Evolutionary conservation across 2,797 vertebrate genomes (phyloP), one percentile per base, ranked within the genome.

Genomic region (Amazona ochrocephala): DNA sequence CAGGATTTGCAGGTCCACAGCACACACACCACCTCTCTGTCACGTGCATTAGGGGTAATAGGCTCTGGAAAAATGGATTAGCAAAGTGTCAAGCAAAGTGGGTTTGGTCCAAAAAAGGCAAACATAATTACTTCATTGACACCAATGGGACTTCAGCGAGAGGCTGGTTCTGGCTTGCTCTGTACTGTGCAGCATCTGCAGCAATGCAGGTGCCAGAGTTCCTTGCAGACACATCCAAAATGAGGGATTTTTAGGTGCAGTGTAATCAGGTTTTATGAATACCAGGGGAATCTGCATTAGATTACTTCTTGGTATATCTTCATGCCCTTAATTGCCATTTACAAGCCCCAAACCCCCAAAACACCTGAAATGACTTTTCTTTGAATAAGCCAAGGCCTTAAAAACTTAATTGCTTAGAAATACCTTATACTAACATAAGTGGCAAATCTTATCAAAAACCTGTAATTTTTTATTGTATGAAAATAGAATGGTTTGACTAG

Each of bases 11-110:
- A 62, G 66, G 26, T 42, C n/a, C 61, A 34, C 50, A 78, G 5
- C 1, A 15, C 77, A 30, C 8, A 4, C 0, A 0, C 30, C 66
- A 21, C 12, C 41, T 80, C 30, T n/a, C 39, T 18, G 34, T 13
- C 21, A 39, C 9, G 9, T 24, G 15, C 44, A 13, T 10, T 2
- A 1, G 18, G 11, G 47, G 15, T 13, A 16, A 70, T 7, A 70
- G 75, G 42, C 47, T 74, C 74, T 20, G 44, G 68, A 87, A 75
- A 87, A 92, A 90, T 2, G 17, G 11, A 32, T 79, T 87, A 70
- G 22, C 23, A 13, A 76, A 90, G 93, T 64, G 71, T 70, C 64
- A 70, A 39, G 37, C 53, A 92, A 84, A 89, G 18, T 48, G 84
- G 50, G 11, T 62, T 87, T 77, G 39, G 27, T 64, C 73, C 24